A percentile compares a stretch with the other conserved stretches of the same genome.
Evolutionary conservation across 2,888 invertebrate species (phyloP).

Genomic region (Bedellia somnulentella): DNA sequence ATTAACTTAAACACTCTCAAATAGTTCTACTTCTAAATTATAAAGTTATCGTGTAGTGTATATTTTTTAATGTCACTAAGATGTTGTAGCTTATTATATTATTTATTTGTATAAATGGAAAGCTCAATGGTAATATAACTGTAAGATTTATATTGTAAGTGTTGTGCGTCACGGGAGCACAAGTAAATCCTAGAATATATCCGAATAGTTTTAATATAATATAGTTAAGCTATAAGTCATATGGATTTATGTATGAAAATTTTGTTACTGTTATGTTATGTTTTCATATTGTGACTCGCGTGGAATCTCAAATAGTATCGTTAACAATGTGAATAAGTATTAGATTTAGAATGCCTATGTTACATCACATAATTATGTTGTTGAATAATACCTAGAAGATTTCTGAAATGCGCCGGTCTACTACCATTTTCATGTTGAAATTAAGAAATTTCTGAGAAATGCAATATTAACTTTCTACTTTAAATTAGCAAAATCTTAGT

Average conservation of each 20-base stretch:
- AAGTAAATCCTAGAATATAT: constrained; percentile 30
- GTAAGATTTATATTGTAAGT: constrained; percentile 29
- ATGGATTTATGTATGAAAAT: too few relatives aligned
- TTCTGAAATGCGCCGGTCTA: too few relatives aligned
- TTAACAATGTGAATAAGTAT: too few relatives aligned
- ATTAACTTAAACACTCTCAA: not conserved
- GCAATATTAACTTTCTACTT: too few relatives aligned
- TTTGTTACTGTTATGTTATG: constrained; percentile 41
- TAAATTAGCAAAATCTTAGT: too few relatives aligned
- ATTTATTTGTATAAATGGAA: constrained; percentile 59
- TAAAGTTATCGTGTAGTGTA: constrained; percentile 34
- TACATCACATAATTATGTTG: too few relatives aligned
- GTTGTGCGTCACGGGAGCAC: constrained; percentile 41
- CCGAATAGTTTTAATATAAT: not conserved
- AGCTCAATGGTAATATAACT: constrained; percentile 57
- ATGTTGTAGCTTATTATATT: constrained; percentile 31
- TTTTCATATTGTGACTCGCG: constrained; percentile 47
- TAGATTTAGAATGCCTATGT: too few relatives aligned
- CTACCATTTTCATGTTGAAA: too few relatives aligned
- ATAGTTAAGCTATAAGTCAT: constrained; percentile 1
- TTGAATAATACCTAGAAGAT: too few relatives aligned
- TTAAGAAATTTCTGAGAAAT: too few relatives aligned
- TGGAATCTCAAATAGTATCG: constrained; percentile 56
- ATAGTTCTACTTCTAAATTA: too few relatives aligned
- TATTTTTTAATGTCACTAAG: constrained; percentile 21